A percentile compares a stretch with the other conserved stretches of the same genome.
Evolutionary conservation across 2,888 invertebrate species (phyloP).

Genomic region (Drosophila koepferae): DNA sequence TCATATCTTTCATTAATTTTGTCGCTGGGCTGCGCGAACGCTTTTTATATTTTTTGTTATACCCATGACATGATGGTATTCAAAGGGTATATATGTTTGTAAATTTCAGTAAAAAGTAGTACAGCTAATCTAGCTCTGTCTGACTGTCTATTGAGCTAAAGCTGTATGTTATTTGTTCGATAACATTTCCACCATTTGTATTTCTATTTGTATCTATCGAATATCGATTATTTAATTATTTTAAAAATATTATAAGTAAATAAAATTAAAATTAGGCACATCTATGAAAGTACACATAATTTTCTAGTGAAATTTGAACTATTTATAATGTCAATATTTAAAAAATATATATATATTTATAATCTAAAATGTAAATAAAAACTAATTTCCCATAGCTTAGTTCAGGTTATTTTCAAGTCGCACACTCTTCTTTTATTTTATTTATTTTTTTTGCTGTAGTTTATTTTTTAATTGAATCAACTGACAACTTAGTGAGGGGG

Average conservation of each 20-base stretch:
- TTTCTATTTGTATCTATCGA: no score
- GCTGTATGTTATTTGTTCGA: no score
- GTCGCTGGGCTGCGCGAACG: constrained; percentile 52
- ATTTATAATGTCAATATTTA: neutral
- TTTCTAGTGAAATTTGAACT: neutral
- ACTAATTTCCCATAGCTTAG: no score
- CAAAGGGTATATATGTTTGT: neutral
- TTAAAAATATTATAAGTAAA: no score
- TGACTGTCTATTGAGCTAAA: no score
- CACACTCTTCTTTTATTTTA: neutral
- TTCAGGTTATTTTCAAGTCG: neutral
- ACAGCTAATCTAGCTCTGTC: no score
- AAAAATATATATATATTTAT: neutral
- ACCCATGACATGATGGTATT: neutral
- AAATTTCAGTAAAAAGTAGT: no score
- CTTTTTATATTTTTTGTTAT: neutral
- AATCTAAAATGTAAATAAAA: no score
- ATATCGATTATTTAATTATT: no score
- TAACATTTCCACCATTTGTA: no score
- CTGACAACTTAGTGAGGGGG: constrained; percentile 55
- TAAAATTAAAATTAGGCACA: no score
- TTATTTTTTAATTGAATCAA: constrained; percentile 71
- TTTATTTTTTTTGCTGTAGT: neutral
- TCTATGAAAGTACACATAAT: no score
- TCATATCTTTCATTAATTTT: constrained; percentile 60